phyloP scores from a whole-genome alignment of 2,888 invertebrate genomes.

The Andrena bicolor region DNA sequence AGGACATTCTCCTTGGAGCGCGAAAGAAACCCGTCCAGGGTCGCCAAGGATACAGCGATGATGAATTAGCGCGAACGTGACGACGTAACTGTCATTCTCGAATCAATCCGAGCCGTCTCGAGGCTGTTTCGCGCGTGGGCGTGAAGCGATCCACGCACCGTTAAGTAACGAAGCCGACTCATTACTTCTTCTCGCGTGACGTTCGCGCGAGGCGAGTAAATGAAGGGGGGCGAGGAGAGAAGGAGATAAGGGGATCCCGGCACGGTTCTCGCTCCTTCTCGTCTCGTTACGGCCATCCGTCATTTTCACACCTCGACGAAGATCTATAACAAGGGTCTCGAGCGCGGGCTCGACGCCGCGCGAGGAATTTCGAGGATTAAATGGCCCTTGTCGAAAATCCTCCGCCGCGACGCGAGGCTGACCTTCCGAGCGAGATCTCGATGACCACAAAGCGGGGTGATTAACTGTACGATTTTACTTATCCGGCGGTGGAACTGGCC shows the following conservation, averaged over 20 bases:
- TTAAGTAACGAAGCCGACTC: conserved; percentile 72
- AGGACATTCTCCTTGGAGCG: neutral
- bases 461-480: too few relatives aligned
- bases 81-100: conserved; percentile 57
- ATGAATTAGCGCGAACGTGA: conserved; percentile 29
- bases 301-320: conserved; percentile 78
- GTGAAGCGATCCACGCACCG: conserved; percentile 64
- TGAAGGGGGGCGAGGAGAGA: conserved; percentile 64
- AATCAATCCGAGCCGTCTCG: conserved; percentile 65
- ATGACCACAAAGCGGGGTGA: too few relatives aligned
- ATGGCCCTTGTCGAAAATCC: conserved; percentile 22
- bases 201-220: conserved; percentile 61
- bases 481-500: too few relatives aligned
- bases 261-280: conserved; percentile 45
- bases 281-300: conserved; percentile 74
- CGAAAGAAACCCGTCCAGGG: neutral
- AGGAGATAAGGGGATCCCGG: conserved; percentile 44
- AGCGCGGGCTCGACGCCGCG: conserved; percentile 37
- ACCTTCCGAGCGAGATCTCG: too few relatives aligned
- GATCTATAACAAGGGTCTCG: conserved; percentile 65
- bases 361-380: conserved; percentile 28
- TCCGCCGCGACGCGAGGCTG: neutral
- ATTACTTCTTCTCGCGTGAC: conserved; percentile 70
- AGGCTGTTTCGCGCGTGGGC: conserved; percentile 65
- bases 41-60: conserved; percentile 20